phyloP scores from a whole-genome alignment of 1,140 invertebrate genomes.

The Sycophaga agraensis region DNA sequence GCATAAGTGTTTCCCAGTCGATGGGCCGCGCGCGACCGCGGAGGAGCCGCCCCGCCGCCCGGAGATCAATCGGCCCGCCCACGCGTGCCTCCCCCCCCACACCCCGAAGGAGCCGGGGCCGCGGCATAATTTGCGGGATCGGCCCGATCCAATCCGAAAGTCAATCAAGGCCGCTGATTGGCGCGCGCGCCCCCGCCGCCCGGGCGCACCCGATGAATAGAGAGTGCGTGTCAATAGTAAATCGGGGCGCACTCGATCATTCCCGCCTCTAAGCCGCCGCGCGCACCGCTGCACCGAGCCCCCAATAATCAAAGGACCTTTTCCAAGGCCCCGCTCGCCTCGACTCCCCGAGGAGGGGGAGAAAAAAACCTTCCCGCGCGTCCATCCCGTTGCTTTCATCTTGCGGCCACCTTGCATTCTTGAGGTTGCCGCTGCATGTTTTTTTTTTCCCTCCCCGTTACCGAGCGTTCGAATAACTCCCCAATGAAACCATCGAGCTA shows the following conservation, averaged over 20 bases:
- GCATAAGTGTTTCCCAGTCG: neutral
- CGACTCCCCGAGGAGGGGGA: neutral
- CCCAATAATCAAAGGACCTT: too few relatives aligned
- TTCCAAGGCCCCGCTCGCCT: neutral
- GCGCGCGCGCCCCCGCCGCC: neutral
- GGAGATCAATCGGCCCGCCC: conserved; percentile 24
- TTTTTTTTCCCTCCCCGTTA: too few relatives aligned
- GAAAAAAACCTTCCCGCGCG: too few relatives aligned
- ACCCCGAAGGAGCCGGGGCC: neutral
- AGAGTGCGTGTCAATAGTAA: conserved; percentile 11
- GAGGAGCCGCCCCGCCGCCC: neutral
- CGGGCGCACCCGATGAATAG: neutral
- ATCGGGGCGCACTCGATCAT: conserved; percentile 10
- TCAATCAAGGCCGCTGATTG: conserved; percentile 25
- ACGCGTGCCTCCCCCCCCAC: neutral
- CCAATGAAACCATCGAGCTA: too few relatives aligned
- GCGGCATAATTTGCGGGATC: conserved; percentile 1
- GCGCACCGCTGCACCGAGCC: too few relatives aligned
- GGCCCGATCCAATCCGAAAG: conserved; percentile 18
- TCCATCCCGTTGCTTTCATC: too few relatives aligned
- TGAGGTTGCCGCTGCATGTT: too few relatives aligned
- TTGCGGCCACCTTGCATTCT: too few relatives aligned
- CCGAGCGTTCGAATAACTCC: too few relatives aligned
- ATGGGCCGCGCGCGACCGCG: neutral
- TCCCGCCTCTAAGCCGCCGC: too few relatives aligned